These are phyloP conservation scores for Ia io DNA, from an alignment of 2,113 vertebrate species.

Conservation along the genomic window DNA sequence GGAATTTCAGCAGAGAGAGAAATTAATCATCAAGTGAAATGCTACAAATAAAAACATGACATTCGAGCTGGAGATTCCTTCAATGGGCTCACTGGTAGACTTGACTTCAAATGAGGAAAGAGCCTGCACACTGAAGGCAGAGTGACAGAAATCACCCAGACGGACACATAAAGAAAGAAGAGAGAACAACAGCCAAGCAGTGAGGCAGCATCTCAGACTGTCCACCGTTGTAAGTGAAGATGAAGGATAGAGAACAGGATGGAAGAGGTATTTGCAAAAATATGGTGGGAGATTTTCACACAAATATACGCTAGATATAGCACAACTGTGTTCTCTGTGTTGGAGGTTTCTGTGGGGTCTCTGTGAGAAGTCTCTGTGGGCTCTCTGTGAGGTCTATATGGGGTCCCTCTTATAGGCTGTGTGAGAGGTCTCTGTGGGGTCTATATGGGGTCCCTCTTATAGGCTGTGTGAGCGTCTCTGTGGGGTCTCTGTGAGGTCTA, in stretches of 20 bases:
- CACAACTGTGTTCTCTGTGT: neutral
- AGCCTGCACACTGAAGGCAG: neutral
- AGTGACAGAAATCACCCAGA: neutral
- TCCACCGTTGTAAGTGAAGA: neutral
- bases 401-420: no score
- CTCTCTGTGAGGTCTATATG: no score
- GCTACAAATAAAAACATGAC: neutral
- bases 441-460: neutral
- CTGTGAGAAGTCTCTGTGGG: no score
- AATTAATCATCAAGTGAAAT: neutral
- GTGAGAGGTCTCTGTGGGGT: no score
- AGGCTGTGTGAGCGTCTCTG: no score
- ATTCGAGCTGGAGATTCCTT: neutral
- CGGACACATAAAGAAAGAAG: neutral
- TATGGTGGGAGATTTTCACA: neutral
- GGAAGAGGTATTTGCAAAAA: neutral
- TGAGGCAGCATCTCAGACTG: neutral
- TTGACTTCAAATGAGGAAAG: neutral
- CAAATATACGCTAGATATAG: neutral
- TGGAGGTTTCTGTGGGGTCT: no score
- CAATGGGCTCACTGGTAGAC: neutral
- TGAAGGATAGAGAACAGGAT: neutral
- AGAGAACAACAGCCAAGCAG: neutral
- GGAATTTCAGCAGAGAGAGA: neutral
- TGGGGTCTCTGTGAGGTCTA: no score